Evolutionary conservation across 2,888 invertebrate genomes (phyloP).

Genomic region (Psylliodes chrysocephalus): DNA sequence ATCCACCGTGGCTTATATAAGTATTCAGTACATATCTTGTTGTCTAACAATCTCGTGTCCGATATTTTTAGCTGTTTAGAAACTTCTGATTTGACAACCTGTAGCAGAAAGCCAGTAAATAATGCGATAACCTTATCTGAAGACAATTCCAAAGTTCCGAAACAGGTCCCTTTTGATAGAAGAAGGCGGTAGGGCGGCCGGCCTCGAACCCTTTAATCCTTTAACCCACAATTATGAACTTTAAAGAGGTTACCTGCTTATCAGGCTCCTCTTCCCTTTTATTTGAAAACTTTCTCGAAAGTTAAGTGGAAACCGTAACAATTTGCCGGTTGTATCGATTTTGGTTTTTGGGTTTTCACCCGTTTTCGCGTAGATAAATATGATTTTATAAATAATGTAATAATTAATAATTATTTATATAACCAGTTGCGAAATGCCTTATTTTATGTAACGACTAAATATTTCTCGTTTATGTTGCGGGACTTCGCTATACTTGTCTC

Average conservation of each 20-base stretch:
- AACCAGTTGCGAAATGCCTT: too few relatives aligned
- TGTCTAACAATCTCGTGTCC: too few relatives aligned
- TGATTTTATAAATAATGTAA: too few relatives aligned
- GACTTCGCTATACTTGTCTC: too few relatives aligned
- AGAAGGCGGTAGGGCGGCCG: background rate
- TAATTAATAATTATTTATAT: too few relatives aligned
- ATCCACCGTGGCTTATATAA: too few relatives aligned
- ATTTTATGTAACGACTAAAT: too few relatives aligned
- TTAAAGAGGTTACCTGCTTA: slow-evolving; percentile 25
- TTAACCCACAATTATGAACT: slow-evolving; percentile 17
- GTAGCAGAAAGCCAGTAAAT: slow-evolving; percentile 4
- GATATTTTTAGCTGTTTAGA: too few relatives aligned
- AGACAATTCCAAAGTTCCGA: slow-evolving; percentile 9
- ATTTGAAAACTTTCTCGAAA: slow-evolving; percentile 13
- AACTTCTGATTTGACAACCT: background rate
- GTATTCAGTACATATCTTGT: too few relatives aligned
- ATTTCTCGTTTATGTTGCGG: too few relatives aligned
- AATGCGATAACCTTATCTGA: slow-evolving; percentile 13
- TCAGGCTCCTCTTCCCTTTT: slow-evolving; percentile 7
- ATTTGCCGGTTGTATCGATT: background rate
- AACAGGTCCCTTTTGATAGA: slow-evolving; percentile 4
- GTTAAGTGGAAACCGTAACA: slow-evolving; percentile 15
- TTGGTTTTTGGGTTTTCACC: too few relatives aligned
- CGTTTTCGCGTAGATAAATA: too few relatives aligned
- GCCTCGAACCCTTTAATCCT: background rate